Evolutionary conservation across 2,797 vertebrate species (phyloP), one percentile per base, ranked within the genome.

Genomic region (Micrastur ruficollis): DNA sequence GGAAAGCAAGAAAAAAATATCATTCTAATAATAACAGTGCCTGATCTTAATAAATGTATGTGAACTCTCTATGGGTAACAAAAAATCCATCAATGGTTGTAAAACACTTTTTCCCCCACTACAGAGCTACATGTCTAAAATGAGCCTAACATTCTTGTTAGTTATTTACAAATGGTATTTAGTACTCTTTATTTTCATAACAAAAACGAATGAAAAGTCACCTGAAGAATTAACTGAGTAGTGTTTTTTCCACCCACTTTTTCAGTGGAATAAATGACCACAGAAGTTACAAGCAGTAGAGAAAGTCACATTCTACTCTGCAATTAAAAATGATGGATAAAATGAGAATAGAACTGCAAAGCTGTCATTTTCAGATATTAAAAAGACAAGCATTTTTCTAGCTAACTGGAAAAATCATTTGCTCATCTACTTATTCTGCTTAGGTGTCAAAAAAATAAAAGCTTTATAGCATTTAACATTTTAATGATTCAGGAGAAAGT

Each of bases 291-390:
- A 96, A 73, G 81, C 59, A 53, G n/a, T 85, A 84, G 88, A 90
- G 83, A 75, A 95, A 84, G 29, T 75, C 74, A 49, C 59, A 73
- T 71, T 91, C 32, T 44, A 44, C 53, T 75, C 63, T 94, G 82
- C 83, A 93, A 82, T 95, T 94, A 94, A 76, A 89, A 97, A 65
- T 90, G n/a, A 95, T 80, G 91, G 71, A 95, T 95, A 92, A 95
- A 97, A 95, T 74, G 47, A 90, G 88, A 93, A 47, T 23, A 89
- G 78, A 93, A 93, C 40, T 55, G 62, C 76, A 95, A 95, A 94
- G 62, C 67, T 93, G 78, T 94, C 90, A 78, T 89, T 89, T 96
- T 86, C 65, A 71, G 67, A 85, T 92, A 93, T 92, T 93, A 95
- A 94, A 90, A 93, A 93, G 90, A 85, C 81, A 84, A 92, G 88